Evolutionary conservation across 2,797 vertebrate genomes (phyloP).

Genomic region (Vultur gryphus): DNA sequence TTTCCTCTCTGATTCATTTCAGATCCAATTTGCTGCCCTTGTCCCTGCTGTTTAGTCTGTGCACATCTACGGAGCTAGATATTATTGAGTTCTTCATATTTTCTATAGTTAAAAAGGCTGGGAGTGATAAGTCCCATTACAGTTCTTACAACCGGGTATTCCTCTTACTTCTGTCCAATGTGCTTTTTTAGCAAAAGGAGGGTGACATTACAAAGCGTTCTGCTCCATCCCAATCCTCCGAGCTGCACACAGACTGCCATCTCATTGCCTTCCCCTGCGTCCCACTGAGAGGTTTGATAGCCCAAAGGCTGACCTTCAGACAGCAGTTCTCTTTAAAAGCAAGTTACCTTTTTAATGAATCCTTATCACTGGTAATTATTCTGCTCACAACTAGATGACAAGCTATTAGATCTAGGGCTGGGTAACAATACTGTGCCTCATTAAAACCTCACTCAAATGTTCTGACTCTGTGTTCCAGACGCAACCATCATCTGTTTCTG

Average conservation of each 20-base stretch:
- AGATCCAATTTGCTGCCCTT: neutral
- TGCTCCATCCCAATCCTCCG: neutral
- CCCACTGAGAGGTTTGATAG: neutral
- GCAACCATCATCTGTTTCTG: neutral
- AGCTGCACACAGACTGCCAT: neutral
- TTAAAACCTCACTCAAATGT: slow-evolving; percentile 9
- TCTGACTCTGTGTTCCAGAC: neutral
- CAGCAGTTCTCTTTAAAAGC: neutral
- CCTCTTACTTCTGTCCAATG: neutral
- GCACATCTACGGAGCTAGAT: neutral
- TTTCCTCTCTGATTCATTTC: neutral
- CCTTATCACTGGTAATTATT: neutral
- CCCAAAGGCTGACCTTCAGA: neutral
- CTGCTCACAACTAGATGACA: neutral
- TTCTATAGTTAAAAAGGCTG: neutral
- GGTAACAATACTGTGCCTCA: neutral
- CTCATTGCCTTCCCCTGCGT: neutral
- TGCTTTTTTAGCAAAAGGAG: neutral
- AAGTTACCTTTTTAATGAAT: neutral
- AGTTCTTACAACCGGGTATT: neutral
- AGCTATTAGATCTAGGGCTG: neutral
- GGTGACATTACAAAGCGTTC: neutral
- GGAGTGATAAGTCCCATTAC: neutral
- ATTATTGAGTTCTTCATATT: neutral
- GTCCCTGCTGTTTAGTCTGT: neutral